Conservation (phyloP, 2,888 invertebrate species). For the Boloria euphrosyne region DNA sequence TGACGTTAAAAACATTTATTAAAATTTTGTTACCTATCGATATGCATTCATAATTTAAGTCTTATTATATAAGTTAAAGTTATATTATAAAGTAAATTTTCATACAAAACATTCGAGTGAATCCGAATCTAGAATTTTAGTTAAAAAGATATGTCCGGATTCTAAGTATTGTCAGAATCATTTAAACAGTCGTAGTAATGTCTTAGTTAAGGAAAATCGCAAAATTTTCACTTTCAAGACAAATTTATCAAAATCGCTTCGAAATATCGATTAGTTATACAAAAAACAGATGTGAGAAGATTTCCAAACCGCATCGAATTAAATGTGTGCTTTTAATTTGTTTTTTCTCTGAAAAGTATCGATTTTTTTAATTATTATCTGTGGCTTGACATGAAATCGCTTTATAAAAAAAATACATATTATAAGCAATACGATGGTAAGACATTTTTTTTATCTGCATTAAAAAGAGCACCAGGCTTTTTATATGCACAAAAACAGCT, state of each 20-base stretch:
- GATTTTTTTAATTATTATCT: too few species aligned
- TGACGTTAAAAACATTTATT: constrained; percentile 9
- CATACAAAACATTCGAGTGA: constrained; percentile 8
- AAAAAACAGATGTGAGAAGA: background rate
- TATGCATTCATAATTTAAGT: constrained; percentile 20
- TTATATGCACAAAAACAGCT: background rate
- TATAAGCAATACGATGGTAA: too few species aligned
- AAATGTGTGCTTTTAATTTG: background rate
- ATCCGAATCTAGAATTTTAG: background rate
- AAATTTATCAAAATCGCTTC: constrained; percentile 2
- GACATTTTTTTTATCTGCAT: too few species aligned
- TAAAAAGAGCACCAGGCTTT: background rate
- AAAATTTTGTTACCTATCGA: constrained; percentile 11
- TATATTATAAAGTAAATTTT: constrained; percentile 18
- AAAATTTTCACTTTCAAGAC: constrained; percentile 3
- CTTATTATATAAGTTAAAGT: constrained; percentile 3
- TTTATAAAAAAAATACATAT: too few species aligned
- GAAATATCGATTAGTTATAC: constrained; percentile 1
- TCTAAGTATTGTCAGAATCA: constrained; percentile 21
- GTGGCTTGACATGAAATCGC: too few species aligned
- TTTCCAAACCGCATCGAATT: background rate
- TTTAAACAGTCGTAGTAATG: background rate
- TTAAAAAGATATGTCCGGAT: constrained; percentile 27
- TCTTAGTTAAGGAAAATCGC: background rate
- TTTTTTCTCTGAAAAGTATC: too few species aligned